Conservation (phyloP, 1,140 invertebrate genomes). For the Parapsyche elsis region DNA sequence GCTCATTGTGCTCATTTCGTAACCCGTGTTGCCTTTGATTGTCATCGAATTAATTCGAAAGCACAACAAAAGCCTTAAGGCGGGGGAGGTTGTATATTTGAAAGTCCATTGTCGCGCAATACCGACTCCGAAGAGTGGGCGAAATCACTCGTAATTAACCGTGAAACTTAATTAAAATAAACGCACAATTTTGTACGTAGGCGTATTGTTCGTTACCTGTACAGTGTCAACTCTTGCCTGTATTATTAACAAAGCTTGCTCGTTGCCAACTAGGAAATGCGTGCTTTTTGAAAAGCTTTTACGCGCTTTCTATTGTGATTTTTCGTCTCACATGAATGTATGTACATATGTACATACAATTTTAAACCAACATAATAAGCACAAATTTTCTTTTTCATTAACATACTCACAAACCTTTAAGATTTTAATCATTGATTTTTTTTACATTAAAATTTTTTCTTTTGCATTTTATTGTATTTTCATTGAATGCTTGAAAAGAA, state of each 20-base stretch:
- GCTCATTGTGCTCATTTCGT: neutral
- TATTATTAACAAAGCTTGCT: constrained; percentile 8
- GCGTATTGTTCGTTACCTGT: constrained; percentile 12
- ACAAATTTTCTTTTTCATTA: no score
- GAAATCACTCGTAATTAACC: constrained; percentile 44
- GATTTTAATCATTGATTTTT: neutral
- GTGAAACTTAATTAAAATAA: constrained; percentile 46
- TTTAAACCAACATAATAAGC: no score
- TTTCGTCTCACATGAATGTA: no score
- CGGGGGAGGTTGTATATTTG: neutral
- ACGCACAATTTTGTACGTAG: constrained; percentile 30
- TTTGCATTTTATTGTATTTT: neutral
- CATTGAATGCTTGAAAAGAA: neutral
- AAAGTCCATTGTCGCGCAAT: constrained; percentile 9
- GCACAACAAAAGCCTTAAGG: constrained; percentile 23
- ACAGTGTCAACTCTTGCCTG: neutral
- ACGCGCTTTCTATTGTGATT: neutral
- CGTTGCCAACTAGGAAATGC: neutral
- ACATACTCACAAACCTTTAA: no score
- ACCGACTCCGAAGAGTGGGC: neutral
- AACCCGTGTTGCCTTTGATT: constrained; percentile 28
- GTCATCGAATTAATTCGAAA: constrained; percentile 30
- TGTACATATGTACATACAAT: neutral
- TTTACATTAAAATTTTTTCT: neutral
- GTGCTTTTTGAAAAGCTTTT: neutral